Conservation (phyloP, 2,888 invertebrate species). For the Melipona beecheii region DNA sequence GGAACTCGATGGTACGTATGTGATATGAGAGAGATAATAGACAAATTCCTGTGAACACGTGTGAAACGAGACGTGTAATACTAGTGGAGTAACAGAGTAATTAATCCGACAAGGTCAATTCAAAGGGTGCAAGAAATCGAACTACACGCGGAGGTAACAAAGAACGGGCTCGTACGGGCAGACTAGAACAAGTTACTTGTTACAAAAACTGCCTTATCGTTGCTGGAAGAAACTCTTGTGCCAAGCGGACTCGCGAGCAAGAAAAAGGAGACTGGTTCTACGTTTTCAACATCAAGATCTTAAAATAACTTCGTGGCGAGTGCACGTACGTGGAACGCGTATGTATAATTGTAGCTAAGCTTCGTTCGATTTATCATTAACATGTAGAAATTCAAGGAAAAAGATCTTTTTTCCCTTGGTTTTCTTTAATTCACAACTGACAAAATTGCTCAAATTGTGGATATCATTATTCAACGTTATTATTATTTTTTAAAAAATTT, state of each 20-base stretch:
- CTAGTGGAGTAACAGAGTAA: slow-evolving; percentile 2
- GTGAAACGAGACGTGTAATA: slow-evolving; percentile 7
- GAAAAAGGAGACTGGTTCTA: slow-evolving; percentile 20
- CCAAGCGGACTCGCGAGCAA: background rate
- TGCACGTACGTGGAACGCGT: background rate
- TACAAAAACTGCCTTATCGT: slow-evolving; percentile 22
- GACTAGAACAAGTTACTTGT: slow-evolving; percentile 21
- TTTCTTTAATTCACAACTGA: no score
- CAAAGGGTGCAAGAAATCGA: slow-evolving; percentile 10
- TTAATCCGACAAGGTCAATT: slow-evolving; percentile 23
- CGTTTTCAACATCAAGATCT: slow-evolving; percentile 10
- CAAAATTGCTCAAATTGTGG: no score
- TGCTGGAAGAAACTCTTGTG: slow-evolving; percentile 26
- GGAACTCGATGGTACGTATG: background rate
- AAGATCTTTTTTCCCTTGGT: no score
- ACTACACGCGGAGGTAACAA: slow-evolving; percentile 8
- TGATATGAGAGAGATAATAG: background rate
- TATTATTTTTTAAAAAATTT: no score
- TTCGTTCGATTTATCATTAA: background rate
- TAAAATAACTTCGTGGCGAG: background rate
- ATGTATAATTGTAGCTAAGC: background rate
- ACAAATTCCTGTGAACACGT: background rate
- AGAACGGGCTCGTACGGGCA: background rate
- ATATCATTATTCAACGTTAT: no score
- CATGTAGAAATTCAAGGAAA: background rate